Base-by-base conservation (phyloP, 2,888 invertebrate genomes). In the Sepioteuthis lessoniana region DNA sequence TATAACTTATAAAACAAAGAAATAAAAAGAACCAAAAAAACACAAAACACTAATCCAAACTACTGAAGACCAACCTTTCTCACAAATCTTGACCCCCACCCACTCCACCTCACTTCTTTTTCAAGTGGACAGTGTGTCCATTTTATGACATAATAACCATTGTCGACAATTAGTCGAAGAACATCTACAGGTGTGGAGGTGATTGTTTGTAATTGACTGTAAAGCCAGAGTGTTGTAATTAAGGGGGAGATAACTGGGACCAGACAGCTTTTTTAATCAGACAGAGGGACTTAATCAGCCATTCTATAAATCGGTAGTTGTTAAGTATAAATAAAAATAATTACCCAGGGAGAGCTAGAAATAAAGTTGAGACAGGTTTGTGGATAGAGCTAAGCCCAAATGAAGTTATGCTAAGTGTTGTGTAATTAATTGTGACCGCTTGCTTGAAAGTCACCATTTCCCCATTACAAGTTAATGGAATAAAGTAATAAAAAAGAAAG, bases 101-200 rank as follows among this genome's bases (percentile, higher is more conserved):
- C n/a, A n/a, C n/a, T n/a, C 1, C 76, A 7, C 76, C 16, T 21
- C n/a, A 13, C n/a, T 4, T n/a, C n/a, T n/a, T 35, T 76, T 19
- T 35, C 76, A 76, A 76, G n/a, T 76, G 10, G 25, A 16, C 35
- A 16, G 76, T 76, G n/a, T 16, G 76, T 35, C 10, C n/a, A 19
- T 76, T 76, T 76, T 76, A 76, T 76, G n/a, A 76, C 76, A 76
- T 76, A 76, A 76, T 76, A 76, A 76, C 55, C 35, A 76, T n/a
- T 76, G 76, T 76, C n/a, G 13, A 16, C n/a, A 76, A 76, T 76
- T 55, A 55, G 28, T 25, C 21, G 55, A 55, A 7, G 55, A 55
- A 55, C 55, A 28, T 55, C 55, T 55, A 55, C 25, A 55, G 55
- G 55, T 76, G 76, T 76, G 76, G n/a, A 76, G 76, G 76, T n/a